Percentiles rank a stretch among this genome's conserved stretches.
Conservation (phyloP, 2,888 invertebrate genomes). For the Esperia sulphurella region DNA sequence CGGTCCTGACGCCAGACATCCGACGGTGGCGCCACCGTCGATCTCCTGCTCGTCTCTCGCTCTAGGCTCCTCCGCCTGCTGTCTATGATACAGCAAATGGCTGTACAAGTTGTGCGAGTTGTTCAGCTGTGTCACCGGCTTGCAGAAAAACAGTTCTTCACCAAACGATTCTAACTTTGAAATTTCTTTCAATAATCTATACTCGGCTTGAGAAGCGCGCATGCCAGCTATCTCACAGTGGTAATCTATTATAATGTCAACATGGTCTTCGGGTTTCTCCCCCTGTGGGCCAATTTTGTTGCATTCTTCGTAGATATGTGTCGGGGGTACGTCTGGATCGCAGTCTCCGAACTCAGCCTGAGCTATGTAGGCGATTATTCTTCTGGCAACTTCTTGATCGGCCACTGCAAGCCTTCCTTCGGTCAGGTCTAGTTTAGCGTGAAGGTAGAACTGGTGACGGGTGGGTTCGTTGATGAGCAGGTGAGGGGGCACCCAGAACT, state of each 20-base stretch:
- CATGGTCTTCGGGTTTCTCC: conserved; percentile 81
- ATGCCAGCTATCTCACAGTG: conserved; percentile 82
- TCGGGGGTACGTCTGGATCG: conserved; percentile 79
- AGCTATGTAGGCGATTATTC: conserved; percentile 87
- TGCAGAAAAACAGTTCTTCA: conserved; percentile 89
- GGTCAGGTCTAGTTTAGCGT: conserved; percentile 87
- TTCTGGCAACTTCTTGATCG: conserved; percentile 83
- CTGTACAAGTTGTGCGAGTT: conserved; percentile 88
- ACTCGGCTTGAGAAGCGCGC: conserved; percentile 88
- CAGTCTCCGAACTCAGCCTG: conserved; percentile 87
- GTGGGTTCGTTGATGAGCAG: conserved; percentile 91
- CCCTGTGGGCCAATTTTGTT: conserved; percentile 81
- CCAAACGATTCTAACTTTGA: conserved; percentile 90
- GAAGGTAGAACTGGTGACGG: conserved; percentile 92
- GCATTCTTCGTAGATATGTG: conserved; percentile 81
- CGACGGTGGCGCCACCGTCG: conserved; percentile 67
- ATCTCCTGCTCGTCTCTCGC: conserved; percentile 66
- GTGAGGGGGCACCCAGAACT: conserved; percentile 96
- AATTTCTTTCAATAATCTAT: conserved; percentile 89
- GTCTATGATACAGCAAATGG: conserved; percentile 82
- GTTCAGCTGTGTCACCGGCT: conserved; percentile 76
- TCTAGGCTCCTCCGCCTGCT: conserved; percentile 74
- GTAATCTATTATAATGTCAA: conserved; percentile 81
- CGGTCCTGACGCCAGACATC: conserved; percentile 65
- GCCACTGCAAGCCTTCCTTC: conserved; percentile 86